phyloP scores from a whole-genome alignment of 2,113 vertebrate species.

The Polypterus bichir region DNA sequence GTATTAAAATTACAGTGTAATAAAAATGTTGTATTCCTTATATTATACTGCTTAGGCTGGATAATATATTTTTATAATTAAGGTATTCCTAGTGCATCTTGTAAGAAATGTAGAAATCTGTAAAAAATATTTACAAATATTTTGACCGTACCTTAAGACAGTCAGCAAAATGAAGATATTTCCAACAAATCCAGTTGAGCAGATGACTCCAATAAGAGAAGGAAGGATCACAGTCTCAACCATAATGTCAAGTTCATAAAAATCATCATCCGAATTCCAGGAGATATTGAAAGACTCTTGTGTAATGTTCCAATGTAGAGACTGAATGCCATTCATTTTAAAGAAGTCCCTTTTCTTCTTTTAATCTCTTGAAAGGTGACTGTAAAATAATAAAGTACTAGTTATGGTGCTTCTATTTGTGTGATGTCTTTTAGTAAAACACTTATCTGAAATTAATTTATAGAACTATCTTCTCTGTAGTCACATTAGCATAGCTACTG shows the following conservation, averaged over 20 bases:
- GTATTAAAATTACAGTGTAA: too few species aligned
- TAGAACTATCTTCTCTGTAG: too few species aligned
- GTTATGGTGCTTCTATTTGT: too few species aligned
- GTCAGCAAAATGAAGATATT: constrained; percentile 38
- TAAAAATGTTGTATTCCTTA: too few species aligned
- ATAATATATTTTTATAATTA: too few species aligned
- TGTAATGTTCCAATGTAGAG: constrained; percentile 25
- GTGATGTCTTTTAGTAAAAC: too few species aligned
- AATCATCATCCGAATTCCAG: constrained; percentile 17
- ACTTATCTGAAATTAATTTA: too few species aligned
- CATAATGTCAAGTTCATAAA: constrained; percentile 22
- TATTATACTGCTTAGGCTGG: too few species aligned
- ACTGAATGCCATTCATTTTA: constrained; percentile 28
- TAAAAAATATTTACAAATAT: too few species aligned
- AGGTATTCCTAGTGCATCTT: too few species aligned
- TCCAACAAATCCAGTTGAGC: constrained; percentile 32
- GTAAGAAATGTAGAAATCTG: too few species aligned
- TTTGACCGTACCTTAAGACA: constrained; percentile 29
- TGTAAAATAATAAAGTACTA: constrained; percentile 2
- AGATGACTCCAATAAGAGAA: constrained; percentile 37
- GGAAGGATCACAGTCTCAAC: constrained; percentile 39
- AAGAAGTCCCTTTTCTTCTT: neutral
- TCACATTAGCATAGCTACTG: too few species aligned
- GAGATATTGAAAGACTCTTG: constrained; percentile 23
- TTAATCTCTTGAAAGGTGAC: constrained; percentile 19